Evolutionary conservation across 2,888 invertebrate species (phyloP), one percentile per base, ranked within the genome.

Genomic region (Leptinotarsa juncta): DNA sequence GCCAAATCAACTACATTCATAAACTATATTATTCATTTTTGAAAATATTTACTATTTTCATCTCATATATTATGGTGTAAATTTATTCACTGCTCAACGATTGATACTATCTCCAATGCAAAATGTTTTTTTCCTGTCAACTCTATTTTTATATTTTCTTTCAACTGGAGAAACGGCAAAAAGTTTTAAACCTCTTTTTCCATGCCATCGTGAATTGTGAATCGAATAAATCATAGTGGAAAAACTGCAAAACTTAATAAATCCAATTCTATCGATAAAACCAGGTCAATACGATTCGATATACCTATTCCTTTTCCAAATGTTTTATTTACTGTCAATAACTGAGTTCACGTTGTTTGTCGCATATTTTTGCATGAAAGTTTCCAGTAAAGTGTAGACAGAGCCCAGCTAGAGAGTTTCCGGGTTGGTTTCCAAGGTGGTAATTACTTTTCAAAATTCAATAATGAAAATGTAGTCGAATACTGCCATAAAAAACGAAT

Each of bases 331-430:
- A 68, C 71, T 72, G 74, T 72, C 76, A 71, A 73, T 74, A 32
- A 74, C 70, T 32, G 71, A 57, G 49, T 72, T 74, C 68, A 65
- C 32, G 72, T 69, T 72, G 74, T 78, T 78, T 78, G 74, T 74
- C 70, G 53, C 66, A 67, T 74, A 67, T 78, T 78, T 78, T 78
- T 78, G 69, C 72, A 74, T 76, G 70, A 55, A 72, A 75, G 72
- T 74, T 78, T 74, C 72, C 70, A 70, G 55, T 72, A 65, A 75
- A 73, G 71, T 67, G 69, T 72, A 73, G 74, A 77, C 73, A 70
- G 49, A 66, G 77, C 73, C 48, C 75, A 73, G 80, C 77, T 78
- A 78, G 81, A 79, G 79, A 76, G 51, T 74, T 82, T 83, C 82
- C 83, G 81, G 82, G 55, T 62, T 62, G 50, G 57, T 32, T 51